Base-by-base conservation (phyloP, 2,113 vertebrate genomes). In the Cathartes aura region DNA sequence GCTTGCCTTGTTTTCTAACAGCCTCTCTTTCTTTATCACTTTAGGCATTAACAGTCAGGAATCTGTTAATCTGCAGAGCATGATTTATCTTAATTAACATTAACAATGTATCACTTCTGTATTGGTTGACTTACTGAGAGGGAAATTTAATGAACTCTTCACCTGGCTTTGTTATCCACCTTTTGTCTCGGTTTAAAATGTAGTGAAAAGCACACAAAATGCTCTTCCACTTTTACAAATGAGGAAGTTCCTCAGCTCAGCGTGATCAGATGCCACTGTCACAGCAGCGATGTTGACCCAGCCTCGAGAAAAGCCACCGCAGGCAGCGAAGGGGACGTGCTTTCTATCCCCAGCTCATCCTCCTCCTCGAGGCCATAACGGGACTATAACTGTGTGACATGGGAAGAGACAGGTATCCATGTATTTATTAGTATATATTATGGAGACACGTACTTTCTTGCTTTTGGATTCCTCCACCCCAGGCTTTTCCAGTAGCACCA, bases 81-180 rank as follows among this genome's bases (percentile, higher is more conserved):
- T 36, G 60, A 90, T 58, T 91, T 95, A 89, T 26, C 40, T 89
- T 83, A 40, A 92, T 95, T 93, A 96, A 88, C 83, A 66, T 84
- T 94, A 98, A 82, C 75, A 84, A 40, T 24, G 7, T 48, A 85
- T 71, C 58, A 9, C 60, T 84, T 91, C 79, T 75, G 87, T 72
- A 81, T 81, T 64, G 68, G 74, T 23, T 95, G 88, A 94, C 63
- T 91, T 79, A 82, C 70, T 74, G 70, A 86, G 82, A 68, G 45
- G 67, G 79, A 90, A 94, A 88, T 82, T 27, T 94, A 97, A 96
- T 82, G 96, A 97, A 93, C 87, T 87, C 76, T 56, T 89, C 12
- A 45, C 40, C 53, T 92, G 85, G 73, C 80, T 76, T 71, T 78
- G 67, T 76, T 90, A 92, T 43, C n/a, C 56, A 52, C 36, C 43